Evolutionary conservation across 2,113 vertebrate species (phyloP).

Genomic region (Syngnathus floridae): DNA sequence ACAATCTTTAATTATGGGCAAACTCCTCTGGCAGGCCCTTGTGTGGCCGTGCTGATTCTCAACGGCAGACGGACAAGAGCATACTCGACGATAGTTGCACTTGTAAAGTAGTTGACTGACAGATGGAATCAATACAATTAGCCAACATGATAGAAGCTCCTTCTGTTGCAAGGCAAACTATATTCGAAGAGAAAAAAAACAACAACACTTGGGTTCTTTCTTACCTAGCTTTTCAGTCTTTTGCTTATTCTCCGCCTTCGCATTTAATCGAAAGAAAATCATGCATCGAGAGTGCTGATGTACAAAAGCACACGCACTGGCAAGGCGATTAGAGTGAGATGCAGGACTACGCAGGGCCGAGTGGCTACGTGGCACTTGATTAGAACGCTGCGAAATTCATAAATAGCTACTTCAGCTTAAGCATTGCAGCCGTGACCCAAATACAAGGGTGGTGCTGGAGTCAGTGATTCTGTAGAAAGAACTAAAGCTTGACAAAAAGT

Average conservation of each 20-base stretch:
- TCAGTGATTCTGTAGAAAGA: background rate
- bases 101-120: conserved; percentile 41
- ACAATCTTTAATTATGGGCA: conserved; percentile 56
- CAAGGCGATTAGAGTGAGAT: conserved; percentile 4
- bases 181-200: conserved; percentile 11
- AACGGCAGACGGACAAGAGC: conserved; percentile 25
- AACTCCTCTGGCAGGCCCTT: conserved; percentile 51
- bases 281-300: conserved; percentile 26
- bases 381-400: conserved; percentile 10
- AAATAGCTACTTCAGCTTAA: conserved; percentile 6
- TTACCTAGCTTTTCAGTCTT: conserved; percentile 30
- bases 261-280: conserved; percentile 29
- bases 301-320: conserved; percentile 14
- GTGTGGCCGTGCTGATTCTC: conserved; percentile 49
- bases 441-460: background rate
- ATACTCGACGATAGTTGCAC: conserved; percentile 30
- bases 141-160: conserved; percentile 29
- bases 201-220: background rate
- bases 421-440: background rate
- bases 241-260: conserved; percentile 37
- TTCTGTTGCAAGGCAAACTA: conserved; percentile 35
- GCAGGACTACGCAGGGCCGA: conserved; percentile 19
- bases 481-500: background rate
- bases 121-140: conserved; percentile 54
- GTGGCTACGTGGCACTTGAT: conserved; percentile 23